A percentile compares a stretch with the other conserved stretches of the same genome.
These are phyloP conservation scores for Xiphophorus maculatus DNA, from an alignment of 2,113 vertebrate genomes.

Conservation along the genomic window DNA sequence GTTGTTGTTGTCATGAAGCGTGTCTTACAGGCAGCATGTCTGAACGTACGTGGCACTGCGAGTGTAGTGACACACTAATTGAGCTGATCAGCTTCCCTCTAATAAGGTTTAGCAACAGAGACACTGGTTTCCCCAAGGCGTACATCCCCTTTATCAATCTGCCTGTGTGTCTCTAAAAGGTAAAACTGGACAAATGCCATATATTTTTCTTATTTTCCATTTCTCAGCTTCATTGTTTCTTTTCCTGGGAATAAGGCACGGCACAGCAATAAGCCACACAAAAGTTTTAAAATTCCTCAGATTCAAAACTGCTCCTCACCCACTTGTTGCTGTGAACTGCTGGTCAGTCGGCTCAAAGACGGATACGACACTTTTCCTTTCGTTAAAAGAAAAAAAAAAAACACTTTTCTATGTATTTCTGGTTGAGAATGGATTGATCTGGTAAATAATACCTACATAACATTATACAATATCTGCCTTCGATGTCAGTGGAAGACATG, in stretches of 20 bases:
- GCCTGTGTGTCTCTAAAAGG: constrained; percentile 12
- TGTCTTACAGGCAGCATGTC: constrained; percentile 6
- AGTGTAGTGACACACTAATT: constrained; percentile 44
- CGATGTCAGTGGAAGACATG: no score
- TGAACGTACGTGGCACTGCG: constrained; percentile 15
- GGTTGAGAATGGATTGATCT: neutral
- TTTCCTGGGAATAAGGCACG: neutral
- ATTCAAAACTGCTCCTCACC: neutral
- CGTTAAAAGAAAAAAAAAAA: neutral
- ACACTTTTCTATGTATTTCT: neutral
- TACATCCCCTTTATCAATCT: constrained; percentile 32
- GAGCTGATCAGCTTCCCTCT: constrained; percentile 53
- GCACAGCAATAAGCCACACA: neutral
- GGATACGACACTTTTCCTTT: neutral
- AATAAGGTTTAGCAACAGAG: constrained; percentile 53
- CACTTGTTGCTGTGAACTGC: neutral
- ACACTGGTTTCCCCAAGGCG: constrained; percentile 45
- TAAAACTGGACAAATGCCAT: neutral
- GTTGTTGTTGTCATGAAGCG: constrained; percentile 23
- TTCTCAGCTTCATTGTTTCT: neutral
- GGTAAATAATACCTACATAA: neutral
- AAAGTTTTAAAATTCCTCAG: neutral
- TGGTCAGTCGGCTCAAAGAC: neutral
- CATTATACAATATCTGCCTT: neutral
- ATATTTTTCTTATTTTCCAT: neutral